Conservation (phyloP, 2,113 vertebrate species). For the Diglossa brunneiventris region DNA sequence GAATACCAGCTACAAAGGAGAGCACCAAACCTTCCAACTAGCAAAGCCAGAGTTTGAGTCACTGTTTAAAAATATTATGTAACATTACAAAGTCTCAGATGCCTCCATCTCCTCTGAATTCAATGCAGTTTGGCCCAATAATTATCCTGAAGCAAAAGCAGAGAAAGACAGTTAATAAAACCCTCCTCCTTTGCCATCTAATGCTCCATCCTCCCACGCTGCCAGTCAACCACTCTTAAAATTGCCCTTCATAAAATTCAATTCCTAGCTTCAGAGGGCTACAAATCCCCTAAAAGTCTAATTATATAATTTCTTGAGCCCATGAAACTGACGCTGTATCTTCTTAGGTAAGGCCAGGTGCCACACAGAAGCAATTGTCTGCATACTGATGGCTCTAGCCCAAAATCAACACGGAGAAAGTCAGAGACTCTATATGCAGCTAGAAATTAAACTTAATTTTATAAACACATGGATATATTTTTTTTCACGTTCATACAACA, state of each 20-base stretch:
- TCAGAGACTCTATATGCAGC: background rate
- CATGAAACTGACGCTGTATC: background rate
- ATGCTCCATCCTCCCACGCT: background rate
- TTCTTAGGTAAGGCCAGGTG: constrained; percentile 11
- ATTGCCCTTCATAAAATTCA: constrained; percentile 8
- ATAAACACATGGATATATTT: constrained; percentile 10
- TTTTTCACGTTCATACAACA: constrained; percentile 7
- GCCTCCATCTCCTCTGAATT: background rate
- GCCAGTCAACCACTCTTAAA: background rate
- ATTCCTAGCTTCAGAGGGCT: constrained; percentile 25
- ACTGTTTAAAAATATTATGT: background rate
- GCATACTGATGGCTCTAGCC: constrained; percentile 15
- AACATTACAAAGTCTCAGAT: background rate
- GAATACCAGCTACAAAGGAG: background rate
- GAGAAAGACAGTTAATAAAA: background rate
- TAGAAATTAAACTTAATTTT: constrained; percentile 48
- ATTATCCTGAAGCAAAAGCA: background rate
- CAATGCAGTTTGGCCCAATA: background rate
- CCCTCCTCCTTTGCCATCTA: background rate
- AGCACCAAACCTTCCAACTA: background rate
- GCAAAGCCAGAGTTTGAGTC: background rate
- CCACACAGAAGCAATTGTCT: background rate
- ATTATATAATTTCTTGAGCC: constrained; percentile 3
- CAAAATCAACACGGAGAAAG: constrained; percentile 44
- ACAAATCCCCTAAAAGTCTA: background rate